Base-by-base conservation (phyloP, 2,888 invertebrate genomes). In the Psococerastis gibbosa region DNA sequence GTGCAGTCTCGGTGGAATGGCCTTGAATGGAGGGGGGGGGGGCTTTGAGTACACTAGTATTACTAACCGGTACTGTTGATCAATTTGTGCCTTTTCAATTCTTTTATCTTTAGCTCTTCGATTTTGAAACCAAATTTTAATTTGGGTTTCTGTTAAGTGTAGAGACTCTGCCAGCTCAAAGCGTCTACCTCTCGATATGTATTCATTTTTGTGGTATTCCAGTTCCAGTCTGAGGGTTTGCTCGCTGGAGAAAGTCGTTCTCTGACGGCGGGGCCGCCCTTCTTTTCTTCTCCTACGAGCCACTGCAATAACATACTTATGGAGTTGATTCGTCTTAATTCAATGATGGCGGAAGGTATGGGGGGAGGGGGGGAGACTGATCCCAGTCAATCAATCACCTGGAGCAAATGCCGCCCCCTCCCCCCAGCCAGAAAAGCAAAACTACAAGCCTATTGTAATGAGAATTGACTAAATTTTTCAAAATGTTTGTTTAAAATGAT, bases 71-170 rank as follows among this genome's bases (percentile, higher is more conserved):
- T 88, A 87, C 55, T 91, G 91, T 57, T 91, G 91, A 65, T 94
- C 92, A 49, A 91, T 69, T 53, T 91, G 89, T 0, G 92, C 92
- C 57, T 94, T 94, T 59, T 94, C 92, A 51, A 94, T 88, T 49
- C 94, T 68, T 64, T 94, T 94, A 60, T 94, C 92, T 63, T 94
- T 94, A 18, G 94, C 94, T 52, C 94, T 70, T 49, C 94, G 70
- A 62, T 94, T 94, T 64, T 94, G 94, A 62, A 92, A 94, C 83
- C 83, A 84, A 47, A 85, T 85, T 61, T 85, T 85, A 52, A 85
- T 83, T 63, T 85, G 72, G 1, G 83, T 84, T 59, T 85, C 85
- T 0, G 79, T 77, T 17, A 77, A 63, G 41, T 64, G 61, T 34
- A 85, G 60, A 3, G 72, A 62, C 56, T 77, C 75, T 0, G 85